phyloP scores from a whole-genome alignment of 2,888 invertebrate genomes.

The Anoncus sp. region DNA sequence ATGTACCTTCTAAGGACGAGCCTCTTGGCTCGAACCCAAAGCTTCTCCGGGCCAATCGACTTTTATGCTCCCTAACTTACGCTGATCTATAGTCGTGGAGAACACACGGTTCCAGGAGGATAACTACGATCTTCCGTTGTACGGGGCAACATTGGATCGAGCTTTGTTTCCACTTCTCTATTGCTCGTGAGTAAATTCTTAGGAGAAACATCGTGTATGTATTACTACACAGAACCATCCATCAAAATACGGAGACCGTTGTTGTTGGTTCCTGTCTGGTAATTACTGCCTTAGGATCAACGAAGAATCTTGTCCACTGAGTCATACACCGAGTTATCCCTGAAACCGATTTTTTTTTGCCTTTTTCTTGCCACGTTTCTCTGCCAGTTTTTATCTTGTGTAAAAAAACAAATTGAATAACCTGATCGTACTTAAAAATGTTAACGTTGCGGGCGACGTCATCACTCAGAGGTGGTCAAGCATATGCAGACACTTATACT shows the following conservation, averaged over 20 bases:
- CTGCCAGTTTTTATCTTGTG: neutral
- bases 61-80: slow-evolving; percentile 35
- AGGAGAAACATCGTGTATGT: neutral
- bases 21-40: slow-evolving; percentile 71
- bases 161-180: slow-evolving; percentile 45
- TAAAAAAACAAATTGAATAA: neutral
- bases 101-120: slow-evolving; percentile 39
- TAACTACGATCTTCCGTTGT: slow-evolving; percentile 2
- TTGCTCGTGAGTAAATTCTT: slow-evolving; percentile 9
- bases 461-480: neutral
- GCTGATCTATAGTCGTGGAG: slow-evolving; percentile 27
- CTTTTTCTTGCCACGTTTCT: neutral
- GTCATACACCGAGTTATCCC: neutral
- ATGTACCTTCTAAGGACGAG: slow-evolving; percentile 40
- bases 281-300: neutral
- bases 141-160: slow-evolving; percentile 21
- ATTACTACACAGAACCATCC: neutral
- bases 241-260: slow-evolving; percentile 20
- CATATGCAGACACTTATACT: neutral
- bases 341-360: neutral
- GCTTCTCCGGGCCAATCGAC: slow-evolving; percentile 66
- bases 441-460: neutral
- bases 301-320: neutral
- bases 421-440: neutral
- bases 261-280: neutral